Evolutionary conservation across 2,888 invertebrate species (phyloP), one percentile per base, ranked within the genome.

Genomic region (Lissocephala sabroskyi): DNA sequence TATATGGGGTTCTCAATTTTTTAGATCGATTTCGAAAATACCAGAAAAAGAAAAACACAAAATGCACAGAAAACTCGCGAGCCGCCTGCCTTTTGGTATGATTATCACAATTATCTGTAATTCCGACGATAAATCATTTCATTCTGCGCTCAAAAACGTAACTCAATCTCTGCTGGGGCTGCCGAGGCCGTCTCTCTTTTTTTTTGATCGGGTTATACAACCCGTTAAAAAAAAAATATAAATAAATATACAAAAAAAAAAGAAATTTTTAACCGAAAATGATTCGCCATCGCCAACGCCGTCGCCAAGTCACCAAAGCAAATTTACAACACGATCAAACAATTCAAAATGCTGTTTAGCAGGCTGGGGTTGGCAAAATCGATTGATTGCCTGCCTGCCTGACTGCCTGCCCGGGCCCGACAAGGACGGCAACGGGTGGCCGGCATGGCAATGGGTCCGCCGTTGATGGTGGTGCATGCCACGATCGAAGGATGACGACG

Each of bases 71-170:
- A 13, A 42, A 23, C 17, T 18, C 11, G 37, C 30, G 44, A 56
- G 33, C 32, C 40, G 70, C 70, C 71, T 62, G 71, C 63, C 59
- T 62, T 60, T 71, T 60, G 64, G 73, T 76, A 70, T 73, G 68
- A 80, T 80, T 79, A 79, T 80, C 79, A 80, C 79, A 80, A 80
- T 80, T 81, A 80, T 81, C 77, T 78, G 68, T 77, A 79, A 80
- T 80, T 79, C 79, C 61, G 67, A 68, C 79, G 70, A 81, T 80
- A 80, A 81, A 80, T 81, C 81, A 80, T 74, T 79, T 77, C 55
- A 71, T 68, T 66, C 61, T 74, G 58, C 59, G 29, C 36, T 33
- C 32, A 19, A n/a, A 63, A 71, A 67, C 67, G 67, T 67, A 75
- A 67, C 64, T 35, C 35, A 35, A 35, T 35, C 35, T 13, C 14